Base-by-base conservation (phyloP, 2,113 vertebrate genomes). In the Bucco capensis region DNA sequence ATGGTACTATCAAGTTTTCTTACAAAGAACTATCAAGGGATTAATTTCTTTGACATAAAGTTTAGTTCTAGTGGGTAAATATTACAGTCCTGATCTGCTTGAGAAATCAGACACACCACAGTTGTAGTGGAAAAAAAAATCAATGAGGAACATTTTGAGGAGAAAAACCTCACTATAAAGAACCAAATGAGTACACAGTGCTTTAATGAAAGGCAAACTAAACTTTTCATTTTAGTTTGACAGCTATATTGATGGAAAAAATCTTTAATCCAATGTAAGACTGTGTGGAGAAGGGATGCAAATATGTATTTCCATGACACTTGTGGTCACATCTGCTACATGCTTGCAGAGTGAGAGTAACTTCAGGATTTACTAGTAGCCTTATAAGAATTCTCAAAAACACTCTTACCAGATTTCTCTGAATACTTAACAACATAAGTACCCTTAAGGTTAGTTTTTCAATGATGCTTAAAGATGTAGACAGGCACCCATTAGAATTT, bases 1-100 rank as follows among this genome's bases (percentile, higher is more conserved):
- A 70, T 54, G 61, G 5, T 19, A 54, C 23, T 78, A 73, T 64
- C 46, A 92, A 53, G 27, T 94, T 90, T 84, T 37, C 42, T 91
- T 88, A 89, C 19, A 85, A 62, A 51, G 51, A 69, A 75, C 27
- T 83, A 49, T 38, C 60, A 75, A 70, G 69, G 44, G 47, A 83
- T 92, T 93, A 85, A 91, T 93, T 92, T 95, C 23, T 69, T 72
- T 81, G 69, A 75, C 56, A 78, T 47, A 65, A 94, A 78, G 30
- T 89, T 92, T 80, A 77, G 31, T 69, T 91, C 23, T 62, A 85
- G 22, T 54, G 12, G 44, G 37, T 90, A 85, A 91, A 89, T 90
- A 85, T 42, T 57, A 70, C 31, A 85, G 19, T 50, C 30, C 75
- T 67, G 42, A 67, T 57, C 31, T 88, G 8, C 49, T 91, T 1